A percentile compares a stretch with the other conserved stretches of the same genome.
These are phyloP conservation scores for Tyrannus savana DNA, from an alignment of 2,113 vertebrate species.

Conservation along the genomic window DNA sequence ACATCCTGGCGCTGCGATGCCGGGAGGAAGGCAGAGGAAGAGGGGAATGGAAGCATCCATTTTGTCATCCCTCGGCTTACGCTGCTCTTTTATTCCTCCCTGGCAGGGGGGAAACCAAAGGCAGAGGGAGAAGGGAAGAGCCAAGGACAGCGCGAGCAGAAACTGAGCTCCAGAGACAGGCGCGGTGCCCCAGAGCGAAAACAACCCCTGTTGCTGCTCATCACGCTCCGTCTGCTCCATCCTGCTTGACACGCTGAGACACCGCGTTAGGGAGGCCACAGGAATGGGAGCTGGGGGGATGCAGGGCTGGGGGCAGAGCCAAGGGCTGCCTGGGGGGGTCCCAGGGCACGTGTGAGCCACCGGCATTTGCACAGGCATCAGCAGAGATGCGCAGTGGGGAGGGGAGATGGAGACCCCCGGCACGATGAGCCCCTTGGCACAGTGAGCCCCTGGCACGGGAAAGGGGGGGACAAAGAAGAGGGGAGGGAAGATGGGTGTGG, in stretches of 20 bases:
- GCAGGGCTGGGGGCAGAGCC: neutral
- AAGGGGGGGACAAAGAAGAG: neutral
- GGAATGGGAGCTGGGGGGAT: neutral
- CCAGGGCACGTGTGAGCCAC: rapidly evolving
- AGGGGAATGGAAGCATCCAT: neutral
- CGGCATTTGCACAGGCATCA: neutral
- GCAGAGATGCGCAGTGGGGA: neutral
- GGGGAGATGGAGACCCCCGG: rapidly evolving
- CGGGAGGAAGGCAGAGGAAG: neutral
- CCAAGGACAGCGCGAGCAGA: neutral
- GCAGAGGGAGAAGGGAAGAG: neutral
- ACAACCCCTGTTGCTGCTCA: neutral
- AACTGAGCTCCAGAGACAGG: constrained; percentile 4
- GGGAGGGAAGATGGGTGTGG: neutral
- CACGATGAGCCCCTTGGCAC: rapidly evolving
- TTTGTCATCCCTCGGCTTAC: neutral
- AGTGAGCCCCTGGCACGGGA: rapidly evolving
- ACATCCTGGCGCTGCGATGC: rapidly evolving
- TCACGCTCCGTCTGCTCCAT: neutral
- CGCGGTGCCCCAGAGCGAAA: neutral
- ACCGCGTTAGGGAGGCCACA: rapidly evolving
- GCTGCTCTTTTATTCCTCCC: neutral
- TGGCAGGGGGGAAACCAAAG: neutral
- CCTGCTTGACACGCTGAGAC: neutral
- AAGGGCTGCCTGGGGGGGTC: neutral